Conservation (phyloP, 2,888 invertebrate genomes). For the Sylvicola cinctus region DNA sequence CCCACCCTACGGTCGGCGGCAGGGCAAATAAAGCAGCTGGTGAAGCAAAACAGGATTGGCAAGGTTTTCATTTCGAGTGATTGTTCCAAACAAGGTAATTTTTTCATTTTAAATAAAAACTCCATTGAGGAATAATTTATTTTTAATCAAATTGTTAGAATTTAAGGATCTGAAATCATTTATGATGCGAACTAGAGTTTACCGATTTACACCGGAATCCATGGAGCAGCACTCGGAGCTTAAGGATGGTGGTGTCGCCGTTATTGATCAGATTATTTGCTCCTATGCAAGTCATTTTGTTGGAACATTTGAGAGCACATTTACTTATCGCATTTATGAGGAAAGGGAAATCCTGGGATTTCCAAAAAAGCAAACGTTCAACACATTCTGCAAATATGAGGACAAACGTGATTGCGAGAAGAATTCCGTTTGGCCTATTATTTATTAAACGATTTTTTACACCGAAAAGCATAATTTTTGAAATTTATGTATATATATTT, state of each 20-base stretch:
- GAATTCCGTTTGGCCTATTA: slow-evolving; percentile 58
- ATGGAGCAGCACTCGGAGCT: slow-evolving; percentile 14
- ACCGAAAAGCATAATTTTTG: too few relatives aligned
- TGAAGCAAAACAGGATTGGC: slow-evolving; percentile 33
- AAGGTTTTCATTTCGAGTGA: slow-evolving; percentile 74
- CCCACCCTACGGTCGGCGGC: slow-evolving; percentile 63
- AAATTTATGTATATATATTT: too few relatives aligned
- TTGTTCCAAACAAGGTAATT: slow-evolving; percentile 34
- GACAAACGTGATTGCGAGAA: slow-evolving; percentile 36
- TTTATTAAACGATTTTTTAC: slow-evolving; percentile 31
- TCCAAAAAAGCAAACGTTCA: slow-evolving; percentile 60
- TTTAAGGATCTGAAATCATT: slow-evolving; percentile 19
- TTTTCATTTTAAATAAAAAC: not conserved
- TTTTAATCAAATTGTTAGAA: too few relatives aligned
- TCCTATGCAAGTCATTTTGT: slow-evolving; percentile 68
- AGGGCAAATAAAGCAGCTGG: slow-evolving; percentile 40
- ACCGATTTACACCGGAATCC: slow-evolving; percentile 18
- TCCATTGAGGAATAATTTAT: too few relatives aligned
- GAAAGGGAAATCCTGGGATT: slow-evolving; percentile 91
- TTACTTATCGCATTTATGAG: slow-evolving; percentile 90
- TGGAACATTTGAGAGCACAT: slow-evolving; percentile 89
- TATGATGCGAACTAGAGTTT: slow-evolving; percentile 14
- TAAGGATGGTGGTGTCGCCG: slow-evolving; percentile 71
- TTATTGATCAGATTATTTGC: slow-evolving; percentile 91
- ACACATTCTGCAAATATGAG: slow-evolving; percentile 37